Conservation (phyloP, 2,113 vertebrate species). For the Clarias batrachus region DNA sequence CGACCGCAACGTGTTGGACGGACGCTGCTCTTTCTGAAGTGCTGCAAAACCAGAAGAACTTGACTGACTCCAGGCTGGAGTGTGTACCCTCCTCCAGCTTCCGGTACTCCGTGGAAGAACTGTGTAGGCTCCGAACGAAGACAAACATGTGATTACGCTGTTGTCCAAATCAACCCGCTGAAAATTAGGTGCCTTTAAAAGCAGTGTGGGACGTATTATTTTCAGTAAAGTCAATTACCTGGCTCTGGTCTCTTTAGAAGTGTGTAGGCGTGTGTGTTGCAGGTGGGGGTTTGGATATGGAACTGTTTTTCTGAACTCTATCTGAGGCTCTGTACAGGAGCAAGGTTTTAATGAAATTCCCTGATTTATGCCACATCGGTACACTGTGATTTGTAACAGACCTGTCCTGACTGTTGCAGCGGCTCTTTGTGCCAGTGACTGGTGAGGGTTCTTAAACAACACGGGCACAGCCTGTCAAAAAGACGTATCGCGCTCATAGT, state of each 20-base stretch:
- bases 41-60: neutral
- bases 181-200: neutral
- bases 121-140: neutral
- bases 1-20: neutral
- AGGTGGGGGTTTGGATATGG: too few species aligned
- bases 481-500: neutral
- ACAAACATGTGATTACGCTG: neutral
- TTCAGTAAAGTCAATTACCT: neutral
- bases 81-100: neutral
- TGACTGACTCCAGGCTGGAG: neutral
- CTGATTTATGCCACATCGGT: slow-evolving; percentile 4
- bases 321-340: neutral
- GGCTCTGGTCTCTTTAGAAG: neutral
- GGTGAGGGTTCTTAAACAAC: neutral
- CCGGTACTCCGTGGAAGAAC: neutral
- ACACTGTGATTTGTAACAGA: slow-evolving; percentile 1
- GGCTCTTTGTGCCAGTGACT: neutral
- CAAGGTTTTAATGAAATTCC: neutral
- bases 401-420: neutral
- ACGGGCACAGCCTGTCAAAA: neutral
- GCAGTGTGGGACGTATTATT: neutral
- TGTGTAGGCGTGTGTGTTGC: too few species aligned
- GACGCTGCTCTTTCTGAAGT: neutral
- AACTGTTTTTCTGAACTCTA: neutral
- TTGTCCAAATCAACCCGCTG: neutral